A percentile compares a stretch with the other conserved stretches of the same genome.
phyloP scores from a whole-genome alignment of 2,888 invertebrate genomes.

The Lagria hirta region DNA sequence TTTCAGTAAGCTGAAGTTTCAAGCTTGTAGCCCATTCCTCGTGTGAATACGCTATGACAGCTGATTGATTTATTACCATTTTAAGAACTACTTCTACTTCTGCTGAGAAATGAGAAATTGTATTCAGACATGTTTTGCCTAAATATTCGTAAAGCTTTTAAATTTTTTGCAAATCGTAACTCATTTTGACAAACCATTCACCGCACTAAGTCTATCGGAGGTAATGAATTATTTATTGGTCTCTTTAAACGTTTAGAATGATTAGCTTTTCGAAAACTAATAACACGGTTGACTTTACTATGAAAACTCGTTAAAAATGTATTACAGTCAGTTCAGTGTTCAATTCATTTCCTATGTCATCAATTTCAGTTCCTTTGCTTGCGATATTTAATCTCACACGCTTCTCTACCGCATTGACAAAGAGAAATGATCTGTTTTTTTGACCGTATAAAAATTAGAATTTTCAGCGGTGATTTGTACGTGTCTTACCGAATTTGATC shows the following conservation, averaged over 20 bases:
- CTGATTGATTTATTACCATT: constrained; percentile 40
- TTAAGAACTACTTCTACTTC: constrained; percentile 26
- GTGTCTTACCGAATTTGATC: constrained; percentile 2
- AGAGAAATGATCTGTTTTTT: constrained; percentile 24
- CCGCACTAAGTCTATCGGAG: too few relatives aligned
- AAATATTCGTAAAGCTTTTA: too few relatives aligned
- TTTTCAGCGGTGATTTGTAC: constrained; percentile 19
- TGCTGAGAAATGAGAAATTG: constrained; percentile 23
- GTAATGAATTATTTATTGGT: too few relatives aligned
- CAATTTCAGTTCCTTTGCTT: constrained; percentile 24
- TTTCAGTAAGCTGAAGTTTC: constrained; percentile 16
- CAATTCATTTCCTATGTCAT: constrained; percentile 26
- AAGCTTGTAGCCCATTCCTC: constrained; percentile 24
- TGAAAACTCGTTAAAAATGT: constrained; percentile 23
- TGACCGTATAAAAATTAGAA: constrained; percentile 27
- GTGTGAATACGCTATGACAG: constrained; percentile 33
- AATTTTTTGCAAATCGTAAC: too few relatives aligned
- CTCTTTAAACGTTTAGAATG: too few relatives aligned
- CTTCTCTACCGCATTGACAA: constrained; percentile 21
- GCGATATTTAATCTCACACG: constrained; percentile 25
- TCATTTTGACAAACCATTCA: too few relatives aligned
- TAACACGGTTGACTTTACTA: constrained; percentile 8
- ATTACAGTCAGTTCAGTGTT: constrained; percentile 18
- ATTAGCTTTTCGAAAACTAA: too few relatives aligned
- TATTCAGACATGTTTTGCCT: too few relatives aligned